phyloP scores from a whole-genome alignment of 2,888 invertebrate species.

The Metalampra italica region DNA sequence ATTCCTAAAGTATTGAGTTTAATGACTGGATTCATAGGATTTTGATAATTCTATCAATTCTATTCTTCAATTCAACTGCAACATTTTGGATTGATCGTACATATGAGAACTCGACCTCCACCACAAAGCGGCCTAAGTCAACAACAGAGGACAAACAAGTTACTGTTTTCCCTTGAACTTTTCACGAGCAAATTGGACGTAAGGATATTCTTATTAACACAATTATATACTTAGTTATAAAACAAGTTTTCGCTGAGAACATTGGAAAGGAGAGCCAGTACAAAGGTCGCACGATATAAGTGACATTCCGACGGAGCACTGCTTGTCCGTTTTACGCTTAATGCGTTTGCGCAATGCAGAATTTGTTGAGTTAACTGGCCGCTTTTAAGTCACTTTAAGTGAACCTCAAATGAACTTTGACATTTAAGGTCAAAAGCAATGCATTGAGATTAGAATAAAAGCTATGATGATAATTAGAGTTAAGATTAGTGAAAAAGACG shows the following conservation, averaged over 20 bases:
- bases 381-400: conserved; percentile 11
- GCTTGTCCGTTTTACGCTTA: conserved; percentile 7
- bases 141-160: background rate
- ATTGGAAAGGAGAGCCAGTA: conserved; percentile 13
- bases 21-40: too few relatives aligned
- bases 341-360: conserved; percentile 20
- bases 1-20: too few relatives aligned
- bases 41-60: too few relatives aligned
- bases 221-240: conserved; percentile 9
- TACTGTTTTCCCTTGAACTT: conserved; percentile 46
- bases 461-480: background rate
- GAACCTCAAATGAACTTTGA: conserved; percentile 31
- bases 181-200: conserved; percentile 28
- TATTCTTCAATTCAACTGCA: too few relatives aligned
- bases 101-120: too few relatives aligned
- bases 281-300: conserved; percentile 14
- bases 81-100: too few relatives aligned
- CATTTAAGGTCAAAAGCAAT: conserved; percentile 16
- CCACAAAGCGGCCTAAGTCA: too few relatives aligned
- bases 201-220: conserved; percentile 40
- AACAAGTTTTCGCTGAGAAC: conserved; percentile 1
- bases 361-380: conserved; percentile 19
- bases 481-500: background rate
- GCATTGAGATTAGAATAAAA: conserved; percentile 3
- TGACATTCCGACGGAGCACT: conserved; percentile 12